Evolutionary conservation across 2,797 vertebrate species (phyloP).

Genomic region (Somateria mollissima): DNA sequence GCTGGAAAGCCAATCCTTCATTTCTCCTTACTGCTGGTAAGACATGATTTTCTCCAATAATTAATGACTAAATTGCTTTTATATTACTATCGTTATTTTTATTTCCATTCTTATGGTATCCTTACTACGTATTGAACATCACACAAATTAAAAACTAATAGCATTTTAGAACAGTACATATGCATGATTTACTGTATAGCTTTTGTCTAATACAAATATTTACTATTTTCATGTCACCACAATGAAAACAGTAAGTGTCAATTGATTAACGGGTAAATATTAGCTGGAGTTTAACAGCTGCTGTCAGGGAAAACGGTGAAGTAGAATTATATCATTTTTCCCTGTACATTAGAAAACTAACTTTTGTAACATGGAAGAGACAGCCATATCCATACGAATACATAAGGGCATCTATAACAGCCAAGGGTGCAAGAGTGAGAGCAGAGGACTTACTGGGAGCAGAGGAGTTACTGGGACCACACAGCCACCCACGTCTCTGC

Average conservation of each 20-base stretch:
- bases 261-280: not conserved
- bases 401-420: not conserved
- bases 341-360: not conserved
- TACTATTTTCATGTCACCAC: not conserved
- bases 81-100: not conserved
- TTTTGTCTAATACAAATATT: slow-evolving; percentile 34
- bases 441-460: not conserved
- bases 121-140: not conserved
- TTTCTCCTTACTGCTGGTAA: slow-evolving; percentile 28
- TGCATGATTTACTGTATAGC: not conserved
- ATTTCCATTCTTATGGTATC: not conserved
- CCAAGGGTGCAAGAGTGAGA: slow-evolving; percentile 6
- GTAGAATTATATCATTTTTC: not conserved
- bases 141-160: not conserved
- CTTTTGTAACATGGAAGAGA: not conserved
- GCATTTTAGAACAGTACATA: not conserved
- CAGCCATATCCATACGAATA: not conserved
- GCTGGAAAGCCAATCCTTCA: not conserved
- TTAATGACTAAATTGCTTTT: not conserved
- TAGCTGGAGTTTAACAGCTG: not conserved
- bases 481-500: not conserved
- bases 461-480: not conserved
- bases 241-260: not conserved
- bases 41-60: not conserved
- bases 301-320: not conserved